These are phyloP conservation scores for Plusia festucae DNA, from an alignment of 2,888 invertebrate species.

Conservation along the genomic window DNA sequence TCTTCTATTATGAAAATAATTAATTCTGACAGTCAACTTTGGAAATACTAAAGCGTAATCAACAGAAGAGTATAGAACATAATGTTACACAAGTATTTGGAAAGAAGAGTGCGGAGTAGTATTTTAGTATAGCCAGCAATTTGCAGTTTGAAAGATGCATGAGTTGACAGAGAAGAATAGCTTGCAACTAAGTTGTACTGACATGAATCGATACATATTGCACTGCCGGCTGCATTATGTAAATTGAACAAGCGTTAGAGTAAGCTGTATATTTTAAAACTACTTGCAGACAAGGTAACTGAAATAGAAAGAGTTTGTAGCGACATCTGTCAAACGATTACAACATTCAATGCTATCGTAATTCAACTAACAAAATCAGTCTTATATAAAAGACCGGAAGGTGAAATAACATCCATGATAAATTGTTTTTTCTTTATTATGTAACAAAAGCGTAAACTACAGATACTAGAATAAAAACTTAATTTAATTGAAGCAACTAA, in stretches of 20 bases:
- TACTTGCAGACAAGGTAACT: background rate
- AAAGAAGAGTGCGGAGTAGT: background rate
- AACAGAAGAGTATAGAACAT: background rate
- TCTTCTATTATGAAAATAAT: background rate
- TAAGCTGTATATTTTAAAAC: conserved; percentile 6
- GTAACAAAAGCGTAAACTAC: background rate
- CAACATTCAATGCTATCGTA: background rate
- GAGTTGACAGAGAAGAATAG: conserved; percentile 42
- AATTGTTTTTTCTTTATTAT: too few species aligned
- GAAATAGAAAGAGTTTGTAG: background rate
- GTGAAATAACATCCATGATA: too few species aligned
- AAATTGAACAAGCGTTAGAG: conserved; percentile 12
- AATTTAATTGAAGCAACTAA: background rate
- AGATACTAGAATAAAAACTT: background rate
- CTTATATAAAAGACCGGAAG: too few species aligned
- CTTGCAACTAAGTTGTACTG: conserved; percentile 21
- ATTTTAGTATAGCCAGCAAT: conserved; percentile 15
- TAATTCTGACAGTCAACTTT: too few species aligned
- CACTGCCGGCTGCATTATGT: conserved; percentile 28
- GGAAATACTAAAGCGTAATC: background rate
- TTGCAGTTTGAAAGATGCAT: conserved; percentile 30
- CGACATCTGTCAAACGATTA: background rate
- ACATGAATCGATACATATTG: conserved; percentile 46
- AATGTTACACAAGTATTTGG: background rate
- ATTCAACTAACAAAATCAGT: too few species aligned